Conservation (phyloP, 2,797 vertebrate species). For the Pelobates cultripes region DNA sequence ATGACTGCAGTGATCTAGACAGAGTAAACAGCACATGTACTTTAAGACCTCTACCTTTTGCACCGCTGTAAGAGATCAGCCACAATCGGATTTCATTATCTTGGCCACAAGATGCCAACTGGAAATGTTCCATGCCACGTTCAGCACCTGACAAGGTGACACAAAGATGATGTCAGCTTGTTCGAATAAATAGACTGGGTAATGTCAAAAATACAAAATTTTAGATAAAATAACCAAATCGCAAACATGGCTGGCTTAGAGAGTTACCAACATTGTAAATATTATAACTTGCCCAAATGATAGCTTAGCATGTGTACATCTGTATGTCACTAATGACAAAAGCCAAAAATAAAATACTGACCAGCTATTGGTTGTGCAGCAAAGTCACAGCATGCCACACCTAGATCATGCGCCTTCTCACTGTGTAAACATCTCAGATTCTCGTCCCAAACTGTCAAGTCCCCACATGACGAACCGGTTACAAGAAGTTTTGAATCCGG, state of each 20-base stretch:
- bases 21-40: no score
- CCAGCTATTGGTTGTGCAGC: conserved; percentile 77
- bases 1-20: no score
- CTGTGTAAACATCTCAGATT: conserved; percentile 81
- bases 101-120: conserved; percentile 87
- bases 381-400: conserved; percentile 89
- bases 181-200: no score
- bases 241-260: no score
- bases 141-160: conserved; percentile 65
- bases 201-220: no score
- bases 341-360: conserved; percentile 64
- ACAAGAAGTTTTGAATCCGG: conserved; percentile 84
- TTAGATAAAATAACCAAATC: no score
- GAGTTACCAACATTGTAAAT: no score
- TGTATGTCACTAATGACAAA: no score
- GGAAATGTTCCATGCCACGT: conserved; percentile 69
- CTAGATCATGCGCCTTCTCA: conserved; percentile 93
- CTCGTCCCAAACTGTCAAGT: conserved; percentile 90
- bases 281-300: no score
- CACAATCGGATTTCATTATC: conserved; percentile 85
- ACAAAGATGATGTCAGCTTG: no score
- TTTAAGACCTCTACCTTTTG: conserved; percentile 70
- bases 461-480: conserved; percentile 90
- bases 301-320: no score
- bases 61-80: conserved; percentile 74